Base-by-base conservation (phyloP, 2,113 vertebrate species). In the Ariopsis seemanni region DNA sequence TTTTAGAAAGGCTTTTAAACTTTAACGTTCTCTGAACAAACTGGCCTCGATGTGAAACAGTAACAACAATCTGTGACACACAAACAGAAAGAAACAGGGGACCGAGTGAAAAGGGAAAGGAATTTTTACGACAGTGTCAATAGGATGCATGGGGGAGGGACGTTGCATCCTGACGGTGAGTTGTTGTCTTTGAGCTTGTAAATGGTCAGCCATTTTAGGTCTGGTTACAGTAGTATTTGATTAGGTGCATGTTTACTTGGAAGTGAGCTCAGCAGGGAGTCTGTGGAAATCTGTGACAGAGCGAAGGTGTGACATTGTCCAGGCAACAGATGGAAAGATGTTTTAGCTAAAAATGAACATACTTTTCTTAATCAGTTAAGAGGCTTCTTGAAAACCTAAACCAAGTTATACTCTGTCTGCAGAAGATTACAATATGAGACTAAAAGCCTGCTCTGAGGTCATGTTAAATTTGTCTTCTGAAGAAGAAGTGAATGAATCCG, bases 121-220 rank as follows among this genome's bases (percentile, higher is more conserved):
- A 88, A 89, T 91, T 91, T 91, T 91, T 91, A 91, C 83, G 86
- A 89, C 81, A 74, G 20, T 80, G 67, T 78, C 74, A 72, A 6
- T 60, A 87, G 82, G 83, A 86, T 48, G 52, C 71, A 80, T 34
- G 78, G 89, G 85, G 88, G 84, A 87, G 84, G 87, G 87, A 75
- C 42, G 89, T 84, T 85, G 78, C 71, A 87, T 86, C 83, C 84
- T 67, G 67, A 48, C 63, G 63, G 72, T 80, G 42, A 67, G 60
- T 84, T 88, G 88, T 79, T 89, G 88, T 87, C 71, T 85, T 88
- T 89, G 50, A 85, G 69, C 84, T 90, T 86, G 85, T 90, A 88
- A 88, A 90, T 25, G 42, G 77, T 74, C 82, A 65, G 86, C 88
- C 83, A 85, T 90, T 89, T 87, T 82, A 78, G 53, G 27, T 25